Base-by-base conservation (phyloP, 30 jellyfish, hydroid and myxozoan genomes). In the Turritopsis dohrnii region DNA sequence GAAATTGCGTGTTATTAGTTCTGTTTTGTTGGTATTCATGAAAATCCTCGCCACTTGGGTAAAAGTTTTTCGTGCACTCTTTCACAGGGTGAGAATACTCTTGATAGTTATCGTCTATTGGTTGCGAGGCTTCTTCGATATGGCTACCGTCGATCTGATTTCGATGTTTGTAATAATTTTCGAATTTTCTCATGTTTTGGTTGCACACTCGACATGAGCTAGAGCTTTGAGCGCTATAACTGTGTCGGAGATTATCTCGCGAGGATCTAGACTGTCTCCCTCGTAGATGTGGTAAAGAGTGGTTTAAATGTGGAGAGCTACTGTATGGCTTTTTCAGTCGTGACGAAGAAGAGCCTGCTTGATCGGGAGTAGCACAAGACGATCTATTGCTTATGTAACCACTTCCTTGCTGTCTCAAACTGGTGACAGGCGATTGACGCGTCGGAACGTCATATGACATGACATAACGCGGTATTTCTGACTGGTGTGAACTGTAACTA, bases 371-470 rank as follows among this genome's bases (percentile, higher is more conserved):
- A 17, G 24, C 54, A 74, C 52, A 26, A 22, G 83, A 74, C 65
- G 54, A 22, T 74, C 65, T 26, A 9, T 74, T 74, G 22, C 30
- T 69, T 19, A 69, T 7, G 77, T n/a, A 23, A 27, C 31, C 9
- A 1, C 30, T 69, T n/a, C 30, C 19, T 69, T 69, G 22, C 7
- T n/a, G 77, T 13, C 60, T 13, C 13, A 41, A 41, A 13, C 13
- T 41, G 60, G 60, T 13, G 60, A 29, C 27, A 23, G 83, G 24
- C 17, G 54, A 21, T 13, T 74, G 65, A 16, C 41, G 65, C 24
- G 83, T 9, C 54, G 83, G 83, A 27, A 74, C 65, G n/a, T 74
- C 83, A n/a, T 74, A 74, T 60, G 83, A 74, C 83, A 74, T 74
- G 83, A 74, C 41, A n/a, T 74, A 74, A 7, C 83, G 54, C 65